Percentiles rank a stretch among this genome's conserved stretches.
These are phyloP conservation scores for Disparrhopalites patrizii DNA, from an alignment of 2,888 invertebrate genomes.

Conservation along the genomic window DNA sequence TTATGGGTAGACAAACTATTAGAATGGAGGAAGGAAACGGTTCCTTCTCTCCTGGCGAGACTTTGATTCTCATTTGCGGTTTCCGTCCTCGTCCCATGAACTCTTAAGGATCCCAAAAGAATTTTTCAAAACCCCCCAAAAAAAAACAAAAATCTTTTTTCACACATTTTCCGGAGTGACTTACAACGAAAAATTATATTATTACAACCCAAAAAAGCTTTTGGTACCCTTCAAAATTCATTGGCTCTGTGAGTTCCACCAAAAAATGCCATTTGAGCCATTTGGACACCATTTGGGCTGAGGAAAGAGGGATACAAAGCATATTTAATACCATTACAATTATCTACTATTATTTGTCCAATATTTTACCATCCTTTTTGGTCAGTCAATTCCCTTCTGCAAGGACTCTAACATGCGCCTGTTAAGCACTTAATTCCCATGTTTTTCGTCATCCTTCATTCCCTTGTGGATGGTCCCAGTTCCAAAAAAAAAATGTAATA, in stretches of 20 bases:
- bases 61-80: conserved; percentile 20
- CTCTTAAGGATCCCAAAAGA: background rate
- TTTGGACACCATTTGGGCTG: no score
- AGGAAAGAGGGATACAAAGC: no score
- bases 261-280: no score
- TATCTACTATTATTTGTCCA: no score
- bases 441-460: no score
- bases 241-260: background rate
- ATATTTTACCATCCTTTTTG: no score
- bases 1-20: background rate
- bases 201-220: background rate
- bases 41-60: conserved; percentile 5
- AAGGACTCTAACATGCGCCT: no score
- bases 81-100: conserved; percentile 11
- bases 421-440: no score
- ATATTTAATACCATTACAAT: no score
- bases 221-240: background rate
- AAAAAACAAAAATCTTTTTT: background rate
- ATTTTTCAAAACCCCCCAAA: background rate
- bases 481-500: background rate
- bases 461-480: no score
- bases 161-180: no score
- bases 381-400: no score
- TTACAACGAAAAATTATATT: background rate
- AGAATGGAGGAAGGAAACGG: conserved; percentile 7